Evolutionary conservation across 2,888 invertebrate genomes (phyloP).

Genomic region (Platypus cylindrus): DNA sequence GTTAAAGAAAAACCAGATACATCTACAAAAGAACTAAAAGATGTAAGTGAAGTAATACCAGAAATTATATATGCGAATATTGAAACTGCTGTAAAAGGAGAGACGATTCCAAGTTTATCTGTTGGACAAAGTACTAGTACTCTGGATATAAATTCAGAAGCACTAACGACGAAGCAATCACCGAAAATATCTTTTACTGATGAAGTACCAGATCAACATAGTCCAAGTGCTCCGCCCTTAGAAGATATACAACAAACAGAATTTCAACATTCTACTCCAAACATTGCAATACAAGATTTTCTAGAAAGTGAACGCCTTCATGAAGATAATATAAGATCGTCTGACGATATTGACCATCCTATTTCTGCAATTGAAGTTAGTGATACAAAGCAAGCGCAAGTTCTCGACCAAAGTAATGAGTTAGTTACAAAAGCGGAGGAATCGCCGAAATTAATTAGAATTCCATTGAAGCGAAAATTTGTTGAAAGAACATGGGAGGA

Average conservation of each 20-base stretch:
- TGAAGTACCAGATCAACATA: conserved; percentile 1
- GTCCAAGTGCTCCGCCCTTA: conserved; percentile 12
- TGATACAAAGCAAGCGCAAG: background rate
- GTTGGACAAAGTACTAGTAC: too few species aligned
- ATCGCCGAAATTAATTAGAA: too few species aligned
- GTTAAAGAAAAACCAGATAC: too few species aligned
- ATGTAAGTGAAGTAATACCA: background rate
- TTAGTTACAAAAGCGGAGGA: too few species aligned
- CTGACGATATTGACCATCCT: background rate
- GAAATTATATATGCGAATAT: too few species aligned
- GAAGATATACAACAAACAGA: conserved; percentile 8
- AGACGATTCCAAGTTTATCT: too few species aligned
- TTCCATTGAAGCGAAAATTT: background rate
- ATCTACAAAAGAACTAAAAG: background rate
- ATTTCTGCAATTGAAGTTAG: background rate
- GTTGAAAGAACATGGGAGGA: background rate
- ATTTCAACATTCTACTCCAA: conserved; percentile 3
- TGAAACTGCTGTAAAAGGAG: too few species aligned
- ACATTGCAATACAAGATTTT: conserved; percentile 7
- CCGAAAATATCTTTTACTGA: background rate
- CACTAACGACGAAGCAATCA: too few species aligned
- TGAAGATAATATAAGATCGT: background rate
- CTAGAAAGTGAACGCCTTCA: conserved; percentile 5
- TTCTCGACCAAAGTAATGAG: background rate
- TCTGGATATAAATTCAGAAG: too few species aligned